Base-by-base conservation (phyloP, 2,888 invertebrate genomes). In the Rhamnusium bicolor region DNA sequence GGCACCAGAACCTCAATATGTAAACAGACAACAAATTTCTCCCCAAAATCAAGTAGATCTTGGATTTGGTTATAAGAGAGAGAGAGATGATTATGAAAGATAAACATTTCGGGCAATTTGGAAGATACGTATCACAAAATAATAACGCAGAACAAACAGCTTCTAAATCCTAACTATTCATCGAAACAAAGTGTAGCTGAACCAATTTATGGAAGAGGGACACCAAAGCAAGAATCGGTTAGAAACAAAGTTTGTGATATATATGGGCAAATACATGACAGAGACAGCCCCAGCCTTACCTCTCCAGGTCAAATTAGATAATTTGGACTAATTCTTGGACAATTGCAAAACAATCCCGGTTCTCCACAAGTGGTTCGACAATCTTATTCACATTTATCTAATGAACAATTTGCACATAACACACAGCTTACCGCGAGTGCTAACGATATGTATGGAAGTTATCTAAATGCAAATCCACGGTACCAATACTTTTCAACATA, bases 241-340 rank as follows among this genome's bases (percentile, higher is more conserved):
- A 84, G 81, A 10, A 86, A 88, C 71, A 87, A 87, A 83, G 86
- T 86, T 19, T 88, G 88, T 75, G 89, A 89, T 80, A 85, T 88
- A 29, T 88, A 88, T 66, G 89, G 89, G 4, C 85, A 87, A 77
- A 89, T 89, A 29, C 88, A 89, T 77, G 88, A 88, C 67, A 67
- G 77, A 1, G 81, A 82, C 4, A 74, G 77, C 18, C 72, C 72
- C 16, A 53, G 71, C 5, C 66, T 76, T 2, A 66, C 68, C 29
- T 74, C 74, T 24, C 77, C 79, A n/a, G 74, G 70, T 16, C 61
- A 68, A 19, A 51, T 81, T 8, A 82, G 83, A 71, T 80, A 82
- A 72, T 79, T 82, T 46, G 88, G 88, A 10, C 85, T 87, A 8
- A 79, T 88, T 7, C 85, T 88, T 76, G 88, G 88, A 1, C 87